phyloP scores from a whole-genome alignment of 2,113 vertebrate genomes.

The Heteronetta atricapilla region DNA sequence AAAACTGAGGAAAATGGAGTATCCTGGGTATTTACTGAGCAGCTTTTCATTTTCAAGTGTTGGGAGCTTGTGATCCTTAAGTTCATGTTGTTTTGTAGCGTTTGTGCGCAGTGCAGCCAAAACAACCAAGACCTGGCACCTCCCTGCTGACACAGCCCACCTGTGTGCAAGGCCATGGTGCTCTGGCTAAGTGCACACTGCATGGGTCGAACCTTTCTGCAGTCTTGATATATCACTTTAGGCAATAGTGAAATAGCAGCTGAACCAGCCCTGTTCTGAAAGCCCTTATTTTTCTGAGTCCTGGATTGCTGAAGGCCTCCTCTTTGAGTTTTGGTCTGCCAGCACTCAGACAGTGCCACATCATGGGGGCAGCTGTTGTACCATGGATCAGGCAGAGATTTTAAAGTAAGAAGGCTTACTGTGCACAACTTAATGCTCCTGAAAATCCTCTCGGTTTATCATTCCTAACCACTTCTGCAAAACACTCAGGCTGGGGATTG shows the following conservation, averaged over 20 bases:
- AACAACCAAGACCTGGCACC: not conserved
- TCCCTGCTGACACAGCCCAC: not conserved
- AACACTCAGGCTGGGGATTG: not conserved
- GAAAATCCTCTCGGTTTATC: not conserved
- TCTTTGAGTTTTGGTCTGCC: not conserved
- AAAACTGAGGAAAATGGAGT: not conserved
- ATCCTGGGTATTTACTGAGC: not conserved
- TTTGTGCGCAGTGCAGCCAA: not conserved
- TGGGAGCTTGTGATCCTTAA: not conserved
- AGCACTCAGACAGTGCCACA: not conserved
- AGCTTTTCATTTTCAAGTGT: not conserved
- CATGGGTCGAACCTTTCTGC: rapidly evolving
- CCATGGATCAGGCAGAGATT: not conserved
- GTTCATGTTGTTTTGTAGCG: not conserved
- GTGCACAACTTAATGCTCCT: not conserved
- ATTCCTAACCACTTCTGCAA: not conserved
- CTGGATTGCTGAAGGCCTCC: not conserved
- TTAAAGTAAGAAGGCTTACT: not conserved
- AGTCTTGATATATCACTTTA: rapidly evolving
- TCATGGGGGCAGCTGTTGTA: rapidly evolving
- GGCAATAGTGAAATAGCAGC: not conserved
- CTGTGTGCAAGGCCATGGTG: not conserved
- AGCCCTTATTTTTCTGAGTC: not conserved
- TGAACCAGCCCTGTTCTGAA: not conserved
- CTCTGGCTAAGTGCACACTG: not conserved